Evolutionary conservation across 2,888 invertebrate genomes (phyloP).

Genomic region (Sesia bembeciformis): DNA sequence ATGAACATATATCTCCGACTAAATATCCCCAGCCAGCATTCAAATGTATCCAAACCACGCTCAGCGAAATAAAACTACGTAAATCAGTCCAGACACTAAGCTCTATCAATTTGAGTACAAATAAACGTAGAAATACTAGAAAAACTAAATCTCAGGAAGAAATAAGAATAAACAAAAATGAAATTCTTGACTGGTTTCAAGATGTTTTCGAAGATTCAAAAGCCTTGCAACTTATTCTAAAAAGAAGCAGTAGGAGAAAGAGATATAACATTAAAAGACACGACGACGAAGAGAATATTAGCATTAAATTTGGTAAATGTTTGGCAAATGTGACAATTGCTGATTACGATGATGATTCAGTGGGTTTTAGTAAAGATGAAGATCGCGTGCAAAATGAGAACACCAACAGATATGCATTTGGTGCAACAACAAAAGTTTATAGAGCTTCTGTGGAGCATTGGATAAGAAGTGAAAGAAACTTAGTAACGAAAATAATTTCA

Average conservation of each 20-base stretch:
- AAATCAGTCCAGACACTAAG: constrained; percentile 30
- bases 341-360: constrained; percentile 1
- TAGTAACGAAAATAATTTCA: constrained; percentile 20
- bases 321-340: constrained; percentile 2
- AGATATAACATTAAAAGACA: constrained; percentile 12
- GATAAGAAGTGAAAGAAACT: constrained; percentile 3
- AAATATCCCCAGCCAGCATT: neutral
- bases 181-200: constrained; percentile 22
- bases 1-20: constrained; percentile 14
- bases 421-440: constrained; percentile 2
- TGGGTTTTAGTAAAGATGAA: neutral
- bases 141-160: constrained; percentile 34
- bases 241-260: constrained; percentile 3
- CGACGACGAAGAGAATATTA: constrained; percentile 1
- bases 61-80: constrained; percentile 7
- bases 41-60: constrained; percentile 20
- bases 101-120: constrained; percentile 14
- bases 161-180: constrained; percentile 16
- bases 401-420: neutral
- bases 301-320: constrained; percentile 2
- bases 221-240: neutral
- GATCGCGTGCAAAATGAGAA: neutral
- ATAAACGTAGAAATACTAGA: constrained; percentile 9
- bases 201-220: constrained; percentile 10
- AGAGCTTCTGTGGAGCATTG: constrained; percentile 11